Conservation (phyloP, 2,797 vertebrate species). For the Etheostoma perlongum region DNA sequence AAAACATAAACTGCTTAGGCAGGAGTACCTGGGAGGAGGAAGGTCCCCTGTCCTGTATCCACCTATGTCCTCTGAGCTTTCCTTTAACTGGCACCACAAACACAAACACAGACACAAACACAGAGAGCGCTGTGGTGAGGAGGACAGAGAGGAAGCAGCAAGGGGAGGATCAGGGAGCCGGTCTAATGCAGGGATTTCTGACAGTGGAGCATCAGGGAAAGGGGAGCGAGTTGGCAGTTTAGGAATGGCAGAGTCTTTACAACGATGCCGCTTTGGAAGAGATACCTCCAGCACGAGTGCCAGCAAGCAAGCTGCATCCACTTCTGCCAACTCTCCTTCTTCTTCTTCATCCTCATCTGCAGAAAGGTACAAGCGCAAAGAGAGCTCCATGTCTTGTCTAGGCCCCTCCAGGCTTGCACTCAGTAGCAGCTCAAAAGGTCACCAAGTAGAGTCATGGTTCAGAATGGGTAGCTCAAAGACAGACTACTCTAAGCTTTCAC, state of each 20-base stretch:
- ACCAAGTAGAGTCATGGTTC: constrained; percentile 85
- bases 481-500: constrained; percentile 84
- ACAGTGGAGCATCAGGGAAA: constrained; percentile 73
- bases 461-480: constrained; percentile 81
- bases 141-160: constrained; percentile 78
- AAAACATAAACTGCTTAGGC: constrained; percentile 96
- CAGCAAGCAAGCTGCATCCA: constrained; percentile 82
- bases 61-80: constrained; percentile 95
- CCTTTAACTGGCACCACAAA: constrained; percentile 98
- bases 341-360: constrained; percentile 88
- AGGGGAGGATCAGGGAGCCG: constrained; percentile 70
- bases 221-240: constrained; percentile 68
- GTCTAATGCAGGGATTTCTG: constrained; percentile 66
- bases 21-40: constrained; percentile 89
- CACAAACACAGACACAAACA: constrained; percentile 97
- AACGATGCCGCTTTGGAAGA: constrained; percentile 93
- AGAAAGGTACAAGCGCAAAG: constrained; percentile 96
- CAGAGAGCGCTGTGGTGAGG: constrained; percentile 90
- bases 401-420: constrained; percentile 87
- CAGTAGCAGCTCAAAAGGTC: constrained; percentile 76
- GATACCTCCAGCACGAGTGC: constrained; percentile 80
- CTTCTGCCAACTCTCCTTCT: constrained; percentile 88
- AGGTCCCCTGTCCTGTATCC: constrained; percentile 92
- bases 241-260: constrained; percentile 88
- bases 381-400: constrained; percentile 87